Base-by-base conservation (phyloP, 2,797 vertebrate species). In the Hypotaenidia philippensis region DNA sequence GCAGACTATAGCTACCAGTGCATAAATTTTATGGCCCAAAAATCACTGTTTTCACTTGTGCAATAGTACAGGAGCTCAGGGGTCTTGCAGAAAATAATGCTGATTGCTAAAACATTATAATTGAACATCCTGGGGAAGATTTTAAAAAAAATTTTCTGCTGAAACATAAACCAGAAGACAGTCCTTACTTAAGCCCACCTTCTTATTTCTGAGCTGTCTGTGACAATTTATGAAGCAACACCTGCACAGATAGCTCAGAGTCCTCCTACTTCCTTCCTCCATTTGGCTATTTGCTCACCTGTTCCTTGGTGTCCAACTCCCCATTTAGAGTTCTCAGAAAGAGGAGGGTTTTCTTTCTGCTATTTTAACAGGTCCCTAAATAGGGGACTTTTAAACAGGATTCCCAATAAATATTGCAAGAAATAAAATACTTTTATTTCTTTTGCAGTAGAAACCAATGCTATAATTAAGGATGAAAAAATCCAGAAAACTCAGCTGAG, bases 201-300 rank as follows among this genome's bases (percentile, higher is more conserved):
- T 56, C 52, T 87, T 61, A 72, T 70, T 76, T 69, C 5, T 22
- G 53, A 95, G 27, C 31, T 82, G 65, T 74, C 72, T 47, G 41
- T 49, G 77, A 38, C 65, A 91, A 93, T 93, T 93, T 89, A 88
- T 91, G 65, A 85, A 91, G 25, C 38, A 89, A 57, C 94, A 91
- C 91, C 84, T 94, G 92, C 0, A 0, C 2, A 61, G 71, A 61
- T 76, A 87, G 13, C 40, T 84, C 0, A 0, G 32, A 83, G 56
- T 92, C 91, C 76, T 95, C 79, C 69, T 45, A 72, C 65, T 88
- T 95, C 79, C 64, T 92, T 89, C 84, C 65, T 78, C 47, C 45
- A 2, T 69, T 87, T 52, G 65, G 25, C 34, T 83, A 18, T 91
- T 93, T 95, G 22, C 57, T 95, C 81, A 94, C 82, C 84, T 94